phyloP scores from a whole-genome alignment of 2,113 vertebrate genomes.

The Protobothrops mucrosquamatus region DNA sequence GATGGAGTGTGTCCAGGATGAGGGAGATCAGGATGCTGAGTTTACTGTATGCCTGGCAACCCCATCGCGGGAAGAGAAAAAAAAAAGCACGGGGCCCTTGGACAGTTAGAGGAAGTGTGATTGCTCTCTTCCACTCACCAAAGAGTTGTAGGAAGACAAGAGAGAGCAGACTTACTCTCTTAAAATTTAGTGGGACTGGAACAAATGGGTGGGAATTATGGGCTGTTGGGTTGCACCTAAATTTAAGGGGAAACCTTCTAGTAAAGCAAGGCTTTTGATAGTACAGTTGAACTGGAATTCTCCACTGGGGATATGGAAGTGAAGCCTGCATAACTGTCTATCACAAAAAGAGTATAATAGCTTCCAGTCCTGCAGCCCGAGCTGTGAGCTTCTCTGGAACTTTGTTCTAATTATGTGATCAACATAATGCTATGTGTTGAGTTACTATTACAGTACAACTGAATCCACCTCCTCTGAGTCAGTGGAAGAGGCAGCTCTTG shows the following conservation, averaged over 20 bases:
- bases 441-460: not conserved
- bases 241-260: not conserved
- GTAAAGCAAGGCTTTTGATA: not conserved
- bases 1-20: not conserved
- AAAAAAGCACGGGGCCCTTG: not conserved
- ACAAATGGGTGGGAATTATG: not conserved
- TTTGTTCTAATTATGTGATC: not conserved
- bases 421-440: not conserved
- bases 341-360: not conserved
- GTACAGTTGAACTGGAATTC: not conserved
- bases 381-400: not conserved
- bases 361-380: not conserved
- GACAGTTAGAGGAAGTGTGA: not conserved
- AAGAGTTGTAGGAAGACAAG: not conserved
- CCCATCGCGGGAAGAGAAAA: accelerated
- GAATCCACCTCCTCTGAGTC: not conserved
- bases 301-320: not conserved
- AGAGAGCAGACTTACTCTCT: not conserved
- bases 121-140: not conserved
- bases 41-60: not conserved
- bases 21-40: not conserved
- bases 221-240: not conserved
- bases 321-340: not conserved
- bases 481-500: not conserved
- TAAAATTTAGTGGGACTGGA: not conserved